phyloP scores from a whole-genome alignment of 1,140 invertebrate genomes.

The Amphibalanus amphitrite region DNA sequence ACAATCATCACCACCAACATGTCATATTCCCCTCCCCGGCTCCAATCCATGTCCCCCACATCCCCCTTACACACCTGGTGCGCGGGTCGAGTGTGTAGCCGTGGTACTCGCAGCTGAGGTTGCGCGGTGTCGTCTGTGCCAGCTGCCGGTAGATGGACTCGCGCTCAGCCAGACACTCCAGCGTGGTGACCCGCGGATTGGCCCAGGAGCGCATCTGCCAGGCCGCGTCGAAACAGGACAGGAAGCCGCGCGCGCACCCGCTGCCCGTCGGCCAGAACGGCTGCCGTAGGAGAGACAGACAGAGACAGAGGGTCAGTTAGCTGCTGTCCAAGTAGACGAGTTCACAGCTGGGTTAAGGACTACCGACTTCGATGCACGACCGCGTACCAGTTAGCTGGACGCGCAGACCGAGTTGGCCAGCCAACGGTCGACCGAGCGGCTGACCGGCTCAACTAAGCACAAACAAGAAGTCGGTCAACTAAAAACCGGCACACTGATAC shows the following conservation, averaged over 20 bases:
- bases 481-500: no score
- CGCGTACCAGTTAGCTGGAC: no score
- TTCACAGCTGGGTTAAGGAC: no score
- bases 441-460: no score
- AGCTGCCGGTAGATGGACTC: conserved; percentile 81
- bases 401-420: no score
- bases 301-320: neutral
- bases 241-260: conserved; percentile 89
- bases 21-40: no score
- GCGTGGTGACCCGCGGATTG: conserved; percentile 40
- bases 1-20: no score
- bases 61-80: conserved; percentile 8
- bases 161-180: conserved; percentile 77
- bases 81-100: conserved; percentile 27
- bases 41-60: no score
- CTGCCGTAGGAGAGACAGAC: conserved; percentile 29
- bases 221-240: conserved; percentile 85
- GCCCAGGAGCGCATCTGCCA: conserved; percentile 86
- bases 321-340: no score
- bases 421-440: no score
- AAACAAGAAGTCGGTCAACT: no score
- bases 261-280: conserved; percentile 98
- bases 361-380: no score
- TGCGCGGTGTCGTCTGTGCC: conserved; percentile 91
- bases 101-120: conserved; percentile 43